Percentiles rank a stretch among this genome's conserved stretches.
phyloP scores from a whole-genome alignment of 2,888 invertebrate species.

The Lithophane socia region DNA sequence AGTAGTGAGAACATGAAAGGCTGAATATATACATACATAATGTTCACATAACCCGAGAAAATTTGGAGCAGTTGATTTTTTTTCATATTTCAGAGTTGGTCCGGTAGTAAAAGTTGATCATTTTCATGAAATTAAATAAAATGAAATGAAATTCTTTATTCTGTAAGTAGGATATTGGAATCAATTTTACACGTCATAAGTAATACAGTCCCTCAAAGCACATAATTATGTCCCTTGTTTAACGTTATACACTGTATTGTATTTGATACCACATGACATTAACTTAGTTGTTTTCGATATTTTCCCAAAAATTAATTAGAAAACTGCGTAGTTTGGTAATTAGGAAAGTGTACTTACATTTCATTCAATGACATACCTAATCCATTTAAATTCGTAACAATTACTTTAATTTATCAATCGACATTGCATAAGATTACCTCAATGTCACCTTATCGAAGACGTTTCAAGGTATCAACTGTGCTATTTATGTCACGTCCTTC shows the following conservation, averaged over 20 bases:
- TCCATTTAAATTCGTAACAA: conserved; percentile 3
- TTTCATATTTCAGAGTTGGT: neutral
- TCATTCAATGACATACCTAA: neutral
- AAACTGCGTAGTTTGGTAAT: neutral
- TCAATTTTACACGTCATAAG: too few relatives aligned
- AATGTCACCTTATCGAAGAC: conserved; percentile 32
- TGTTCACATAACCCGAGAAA: neutral
- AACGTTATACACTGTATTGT: too few relatives aligned
- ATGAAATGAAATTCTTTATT: too few relatives aligned
- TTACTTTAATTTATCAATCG: conserved; percentile 26
- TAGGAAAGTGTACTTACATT: neutral
- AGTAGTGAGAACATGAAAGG: too few relatives aligned
- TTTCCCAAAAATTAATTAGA: neutral
- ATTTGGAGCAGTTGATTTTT: neutral
- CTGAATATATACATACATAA: neutral
- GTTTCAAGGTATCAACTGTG: conserved; percentile 31
- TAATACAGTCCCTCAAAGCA: neutral
- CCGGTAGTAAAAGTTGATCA: neutral
- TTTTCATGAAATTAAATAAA: neutral
- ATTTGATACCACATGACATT: neutral
- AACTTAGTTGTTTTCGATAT: neutral
- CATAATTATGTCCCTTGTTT: neutral
- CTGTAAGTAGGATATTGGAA: too few relatives aligned
- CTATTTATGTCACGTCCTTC: conserved; percentile 36
- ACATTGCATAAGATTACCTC: conserved; percentile 31